Conservation (phyloP, 2,113 vertebrate species). For the Laticauda colubrina region DNA sequence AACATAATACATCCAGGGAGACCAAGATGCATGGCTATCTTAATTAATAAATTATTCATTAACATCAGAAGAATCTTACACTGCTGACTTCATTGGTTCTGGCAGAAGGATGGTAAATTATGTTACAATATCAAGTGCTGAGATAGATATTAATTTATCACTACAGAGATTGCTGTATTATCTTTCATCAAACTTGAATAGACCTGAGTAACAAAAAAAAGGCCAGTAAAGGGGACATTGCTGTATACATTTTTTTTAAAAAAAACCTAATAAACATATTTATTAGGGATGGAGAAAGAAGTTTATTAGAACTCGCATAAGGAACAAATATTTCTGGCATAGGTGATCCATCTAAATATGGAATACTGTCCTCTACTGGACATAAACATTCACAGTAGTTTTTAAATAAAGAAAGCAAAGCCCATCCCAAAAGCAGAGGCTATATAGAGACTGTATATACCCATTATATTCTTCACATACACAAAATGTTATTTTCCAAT, state of each 20-base stretch:
- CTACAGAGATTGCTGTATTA: not conserved
- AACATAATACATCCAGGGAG: not conserved
- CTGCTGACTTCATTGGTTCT: not conserved
- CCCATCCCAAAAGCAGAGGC: constrained; percentile 48
- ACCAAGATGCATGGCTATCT: not conserved
- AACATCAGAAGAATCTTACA: not conserved
- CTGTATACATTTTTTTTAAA: not conserved
- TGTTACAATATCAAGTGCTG: not conserved
- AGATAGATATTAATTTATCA: not conserved
- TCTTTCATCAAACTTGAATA: not conserved
- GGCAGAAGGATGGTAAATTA: not conserved
- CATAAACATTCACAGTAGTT: constrained; percentile 38
- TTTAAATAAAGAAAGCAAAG: constrained; percentile 49
- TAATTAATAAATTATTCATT: not conserved
- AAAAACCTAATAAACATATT: not conserved
- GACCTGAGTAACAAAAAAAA: not conserved
- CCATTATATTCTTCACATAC: constrained; percentile 28
- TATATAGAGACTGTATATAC: constrained; percentile 57
- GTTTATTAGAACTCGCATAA: not conserved
- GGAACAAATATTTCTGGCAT: not conserved
- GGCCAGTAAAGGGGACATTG: no score
- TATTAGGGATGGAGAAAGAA: not conserved
- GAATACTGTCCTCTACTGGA: constrained; percentile 51
- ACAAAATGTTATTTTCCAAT: constrained; percentile 52
- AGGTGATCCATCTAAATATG: constrained; percentile 48